Percentiles rank a stretch among this genome's conserved stretches.
Evolutionary conservation across 2,113 vertebrate species (phyloP).

Genomic region (Ailurus styani): DNA sequence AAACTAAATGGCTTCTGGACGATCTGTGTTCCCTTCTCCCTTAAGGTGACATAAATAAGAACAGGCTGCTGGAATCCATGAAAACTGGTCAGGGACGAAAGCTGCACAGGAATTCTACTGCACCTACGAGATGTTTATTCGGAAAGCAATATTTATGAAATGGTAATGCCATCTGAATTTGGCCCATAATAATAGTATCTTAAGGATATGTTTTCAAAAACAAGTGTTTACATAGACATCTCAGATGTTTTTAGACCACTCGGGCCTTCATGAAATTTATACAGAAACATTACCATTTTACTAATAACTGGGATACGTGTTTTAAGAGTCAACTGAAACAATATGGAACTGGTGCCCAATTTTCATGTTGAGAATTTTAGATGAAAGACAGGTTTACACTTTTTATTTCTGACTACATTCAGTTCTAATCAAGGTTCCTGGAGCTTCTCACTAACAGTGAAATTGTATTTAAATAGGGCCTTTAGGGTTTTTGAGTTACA

Average conservation of each 20-base stretch:
- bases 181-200: neutral
- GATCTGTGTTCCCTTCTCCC: neutral
- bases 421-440: slow-evolving; percentile 68
- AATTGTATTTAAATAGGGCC: slow-evolving; percentile 76
- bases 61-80: neutral
- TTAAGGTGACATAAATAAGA: neutral
- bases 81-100: neutral
- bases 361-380: slow-evolving; percentile 54
- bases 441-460: slow-evolving; percentile 65
- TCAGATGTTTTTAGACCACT: slow-evolving; percentile 27
- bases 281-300: slow-evolving; percentile 44
- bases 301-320: slow-evolving; percentile 49
- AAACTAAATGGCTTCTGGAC: neutral
- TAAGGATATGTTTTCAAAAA: slow-evolving; percentile 10
- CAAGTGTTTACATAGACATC: neutral
- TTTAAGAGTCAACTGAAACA: slow-evolving; percentile 53
- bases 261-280: slow-evolving; percentile 28
- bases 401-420: slow-evolving; percentile 54
- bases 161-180: neutral
- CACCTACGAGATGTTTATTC: neutral
- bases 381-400: slow-evolving; percentile 52
- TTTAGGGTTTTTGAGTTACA: slow-evolving; percentile 60
- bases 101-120: neutral
- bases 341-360: neutral
- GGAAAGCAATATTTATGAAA: slow-evolving; percentile 15